phyloP scores from a whole-genome alignment of 2,797 vertebrate species.

The Lycodopsis pacificus region DNA sequence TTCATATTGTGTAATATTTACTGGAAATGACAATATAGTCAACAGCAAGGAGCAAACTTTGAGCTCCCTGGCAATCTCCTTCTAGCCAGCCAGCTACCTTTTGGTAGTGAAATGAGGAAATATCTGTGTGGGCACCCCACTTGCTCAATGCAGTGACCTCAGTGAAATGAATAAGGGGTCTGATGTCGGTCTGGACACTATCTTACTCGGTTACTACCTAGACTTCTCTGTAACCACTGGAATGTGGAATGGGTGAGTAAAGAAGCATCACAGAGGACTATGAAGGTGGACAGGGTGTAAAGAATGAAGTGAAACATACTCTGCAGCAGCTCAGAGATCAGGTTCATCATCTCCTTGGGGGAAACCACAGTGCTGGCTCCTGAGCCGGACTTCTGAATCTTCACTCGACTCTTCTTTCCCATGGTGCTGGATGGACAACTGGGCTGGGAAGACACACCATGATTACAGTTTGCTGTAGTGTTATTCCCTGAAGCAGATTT shows the following conservation, averaged over 20 bases:
- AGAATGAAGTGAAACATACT: slow-evolving; percentile 84
- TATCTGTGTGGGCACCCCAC: not conserved
- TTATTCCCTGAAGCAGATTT: no score
- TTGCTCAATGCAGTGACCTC: not conserved
- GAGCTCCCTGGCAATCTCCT: no score
- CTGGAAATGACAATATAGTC: no score
- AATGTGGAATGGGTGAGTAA: not conserved
- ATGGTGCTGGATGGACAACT: slow-evolving; percentile 82
- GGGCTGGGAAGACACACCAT: slow-evolving; percentile 27
- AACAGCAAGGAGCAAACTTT: no score
- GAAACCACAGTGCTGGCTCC: slow-evolving; percentile 89
- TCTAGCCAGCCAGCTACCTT: no score
- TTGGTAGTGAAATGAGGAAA: no score
- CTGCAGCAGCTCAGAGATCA: slow-evolving; percentile 93
- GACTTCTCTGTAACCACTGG: not conserved
- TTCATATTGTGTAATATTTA: not conserved
- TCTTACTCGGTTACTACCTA: not conserved
- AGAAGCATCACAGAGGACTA: not conserved
- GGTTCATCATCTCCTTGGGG: slow-evolving; percentile 96
- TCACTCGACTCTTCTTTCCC: slow-evolving; percentile 99
- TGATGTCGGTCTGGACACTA: not conserved
- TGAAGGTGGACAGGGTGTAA: not conserved
- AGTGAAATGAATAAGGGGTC: not conserved
- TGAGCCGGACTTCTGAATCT: slow-evolving; percentile 95
- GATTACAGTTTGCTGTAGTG: not conserved